These are phyloP conservation scores for Melopsittacus undulatus DNA, from an alignment of 2,797 vertebrate genomes.

Conservation along the genomic window DNA sequence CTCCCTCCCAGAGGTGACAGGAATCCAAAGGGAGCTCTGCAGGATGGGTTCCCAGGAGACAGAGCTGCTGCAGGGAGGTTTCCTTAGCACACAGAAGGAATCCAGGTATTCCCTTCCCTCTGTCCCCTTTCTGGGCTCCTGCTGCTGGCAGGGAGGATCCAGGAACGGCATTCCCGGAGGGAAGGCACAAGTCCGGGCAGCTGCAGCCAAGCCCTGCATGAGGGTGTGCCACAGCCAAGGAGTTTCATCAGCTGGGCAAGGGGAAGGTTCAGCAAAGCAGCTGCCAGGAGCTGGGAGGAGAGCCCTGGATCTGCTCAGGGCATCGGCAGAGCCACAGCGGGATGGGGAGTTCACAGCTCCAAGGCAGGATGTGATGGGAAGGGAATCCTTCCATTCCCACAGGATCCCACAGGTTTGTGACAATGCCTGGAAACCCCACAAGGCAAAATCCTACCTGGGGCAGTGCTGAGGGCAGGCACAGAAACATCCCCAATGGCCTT, in stretches of 20 bases:
- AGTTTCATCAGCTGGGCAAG: not conserved
- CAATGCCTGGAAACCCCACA: not conserved
- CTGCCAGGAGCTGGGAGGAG: not conserved
- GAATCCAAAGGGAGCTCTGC: not conserved
- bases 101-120: not conserved
- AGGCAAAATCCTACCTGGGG: not conserved
- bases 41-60: not conserved
- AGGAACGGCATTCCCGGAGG: accelerated
- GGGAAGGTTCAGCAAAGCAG: not conserved
- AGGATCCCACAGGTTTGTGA: not conserved
- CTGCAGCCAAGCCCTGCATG: not conserved
- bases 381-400: not conserved
- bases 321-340: too few relatives aligned
- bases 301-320: too few relatives aligned
- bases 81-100: not conserved
- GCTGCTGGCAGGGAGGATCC: not conserved
- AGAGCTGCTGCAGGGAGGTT: not conserved
- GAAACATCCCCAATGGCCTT: not conserved
- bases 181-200: not conserved
- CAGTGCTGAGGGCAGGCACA: not conserved
- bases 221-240: not conserved
- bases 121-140: not conserved
- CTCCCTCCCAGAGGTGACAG: not conserved
- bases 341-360: not conserved
- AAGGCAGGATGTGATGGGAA: not conserved